These are phyloP conservation scores for Drosophila buzzatii DNA, from an alignment of 2,888 invertebrate genomes.

Conservation along the genomic window DNA sequence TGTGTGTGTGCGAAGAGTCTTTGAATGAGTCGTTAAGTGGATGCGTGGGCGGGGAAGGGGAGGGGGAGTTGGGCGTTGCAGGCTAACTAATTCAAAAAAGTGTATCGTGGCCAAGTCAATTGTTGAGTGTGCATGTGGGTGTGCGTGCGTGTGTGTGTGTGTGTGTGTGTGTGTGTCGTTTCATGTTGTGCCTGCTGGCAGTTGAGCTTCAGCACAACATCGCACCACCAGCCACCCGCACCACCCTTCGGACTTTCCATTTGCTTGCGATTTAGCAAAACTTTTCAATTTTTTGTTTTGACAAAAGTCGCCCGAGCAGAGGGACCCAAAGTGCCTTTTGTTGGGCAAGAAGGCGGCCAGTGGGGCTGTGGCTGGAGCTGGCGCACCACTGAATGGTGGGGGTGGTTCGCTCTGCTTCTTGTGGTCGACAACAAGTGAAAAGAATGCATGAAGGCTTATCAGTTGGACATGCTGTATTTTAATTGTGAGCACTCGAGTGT, in stretches of 20 bases:
- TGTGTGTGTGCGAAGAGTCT: constrained; percentile 28
- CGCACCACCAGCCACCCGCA: constrained; percentile 17
- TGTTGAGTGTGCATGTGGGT: constrained; percentile 34
- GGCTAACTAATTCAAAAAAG: constrained; percentile 43
- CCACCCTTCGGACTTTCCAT: constrained; percentile 54
- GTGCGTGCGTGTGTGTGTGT: constrained; percentile 11
- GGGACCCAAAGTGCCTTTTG: constrained; percentile 16
- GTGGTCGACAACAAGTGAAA: constrained; percentile 57
- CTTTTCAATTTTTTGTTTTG: constrained; percentile 71
- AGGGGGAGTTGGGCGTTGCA: not conserved
- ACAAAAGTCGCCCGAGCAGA: constrained; percentile 37
- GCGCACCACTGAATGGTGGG: not conserved
- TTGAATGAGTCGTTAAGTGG: constrained; percentile 46
- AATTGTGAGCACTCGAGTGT: constrained; percentile 80
- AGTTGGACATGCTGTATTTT: constrained; percentile 81
- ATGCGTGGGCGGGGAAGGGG: not conserved
- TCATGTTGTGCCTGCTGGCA: constrained; percentile 33
- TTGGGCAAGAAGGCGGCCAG: constrained; percentile 4
- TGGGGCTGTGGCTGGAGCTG: not conserved
- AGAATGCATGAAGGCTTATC: constrained; percentile 79
- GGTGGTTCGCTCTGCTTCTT: constrained; percentile 7
- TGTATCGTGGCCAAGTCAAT: constrained; percentile 47
- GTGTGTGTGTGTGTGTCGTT: constrained; percentile 12
- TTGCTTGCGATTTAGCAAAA: constrained; percentile 67
- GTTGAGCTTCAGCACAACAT: not conserved